A percentile compares a stretch with the other conserved stretches of the same genome.
phyloP scores from a whole-genome alignment of 2,113 vertebrate species.

The Hemiprocne comata region DNA sequence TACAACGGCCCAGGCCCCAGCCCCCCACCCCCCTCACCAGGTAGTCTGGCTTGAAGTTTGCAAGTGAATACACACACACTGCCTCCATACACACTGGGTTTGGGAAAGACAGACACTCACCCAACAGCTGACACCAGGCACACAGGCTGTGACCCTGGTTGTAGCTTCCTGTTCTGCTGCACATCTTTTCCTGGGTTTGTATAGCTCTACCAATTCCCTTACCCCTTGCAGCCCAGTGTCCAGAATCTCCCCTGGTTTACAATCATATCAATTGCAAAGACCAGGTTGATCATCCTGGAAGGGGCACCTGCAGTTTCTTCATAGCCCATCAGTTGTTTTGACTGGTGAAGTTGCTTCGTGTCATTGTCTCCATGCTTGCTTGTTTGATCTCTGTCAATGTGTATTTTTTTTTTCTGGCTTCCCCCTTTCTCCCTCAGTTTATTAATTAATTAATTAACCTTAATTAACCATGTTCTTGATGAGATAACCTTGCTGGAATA shows the following conservation, averaged over 20 bases:
- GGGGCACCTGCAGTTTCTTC: neutral
- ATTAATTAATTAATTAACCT: neutral
- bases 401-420: neutral
- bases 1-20: neutral
- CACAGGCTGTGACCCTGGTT: neutral
- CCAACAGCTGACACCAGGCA: neutral
- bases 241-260: neutral
- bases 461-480: neutral
- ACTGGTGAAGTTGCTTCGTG: neutral
- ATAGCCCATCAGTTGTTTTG: neutral
- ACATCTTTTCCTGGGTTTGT: neutral
- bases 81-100: accelerated
- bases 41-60: neutral
- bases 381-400: neutral
- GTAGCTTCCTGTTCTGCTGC: neutral
- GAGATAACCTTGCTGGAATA: neutral
- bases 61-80: neutral
- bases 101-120: neutral
- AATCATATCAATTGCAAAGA: neutral
- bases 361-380: neutral
- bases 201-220: neutral
- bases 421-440: neutral
- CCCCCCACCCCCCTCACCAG: accelerated
- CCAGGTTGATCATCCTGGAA: neutral
- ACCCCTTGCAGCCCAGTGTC: neutral